Percentiles rank a stretch among this genome's conserved stretches.
These are phyloP conservation scores for Rhynchomys soricoides DNA, from an alignment of 2,113 vertebrate genomes.

Conservation along the genomic window DNA sequence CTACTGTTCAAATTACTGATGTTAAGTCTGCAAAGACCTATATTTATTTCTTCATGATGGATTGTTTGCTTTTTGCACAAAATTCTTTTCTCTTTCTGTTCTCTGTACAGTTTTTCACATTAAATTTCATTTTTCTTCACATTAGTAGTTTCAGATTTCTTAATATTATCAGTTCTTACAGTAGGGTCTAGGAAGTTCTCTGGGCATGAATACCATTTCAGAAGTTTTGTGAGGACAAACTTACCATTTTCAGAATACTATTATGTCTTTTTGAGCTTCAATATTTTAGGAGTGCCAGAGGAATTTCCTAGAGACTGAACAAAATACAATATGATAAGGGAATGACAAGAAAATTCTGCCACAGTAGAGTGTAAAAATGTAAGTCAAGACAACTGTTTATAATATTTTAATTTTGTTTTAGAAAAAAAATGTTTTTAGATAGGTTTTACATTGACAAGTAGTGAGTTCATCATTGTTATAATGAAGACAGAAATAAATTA, in stretches of 20 bases:
- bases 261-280: neutral
- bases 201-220: neutral
- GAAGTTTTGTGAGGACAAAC: neutral
- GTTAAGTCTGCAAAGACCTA: neutral
- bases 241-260: neutral
- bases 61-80: neutral
- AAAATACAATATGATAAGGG: neutral
- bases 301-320: neutral
- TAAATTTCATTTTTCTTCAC: constrained; percentile 11
- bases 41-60: neutral
- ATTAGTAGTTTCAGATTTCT: neutral
- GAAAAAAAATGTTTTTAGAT: constrained; percentile 18
- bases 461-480: neutral
- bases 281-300: neutral
- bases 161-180: neutral
- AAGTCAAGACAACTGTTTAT: neutral
- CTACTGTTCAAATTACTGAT: neutral
- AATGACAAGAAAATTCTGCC: neutral
- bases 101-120: neutral
- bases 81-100: neutral
- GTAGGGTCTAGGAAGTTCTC: neutral
- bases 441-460: neutral
- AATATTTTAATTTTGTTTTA: neutral
- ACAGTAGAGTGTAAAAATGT: neutral
- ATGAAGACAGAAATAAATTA: neutral